Evolutionary conservation across 2,113 vertebrate genomes (phyloP), one percentile per base, ranked within the genome.

Genomic region (Planiliza haematocheilus): DNA sequence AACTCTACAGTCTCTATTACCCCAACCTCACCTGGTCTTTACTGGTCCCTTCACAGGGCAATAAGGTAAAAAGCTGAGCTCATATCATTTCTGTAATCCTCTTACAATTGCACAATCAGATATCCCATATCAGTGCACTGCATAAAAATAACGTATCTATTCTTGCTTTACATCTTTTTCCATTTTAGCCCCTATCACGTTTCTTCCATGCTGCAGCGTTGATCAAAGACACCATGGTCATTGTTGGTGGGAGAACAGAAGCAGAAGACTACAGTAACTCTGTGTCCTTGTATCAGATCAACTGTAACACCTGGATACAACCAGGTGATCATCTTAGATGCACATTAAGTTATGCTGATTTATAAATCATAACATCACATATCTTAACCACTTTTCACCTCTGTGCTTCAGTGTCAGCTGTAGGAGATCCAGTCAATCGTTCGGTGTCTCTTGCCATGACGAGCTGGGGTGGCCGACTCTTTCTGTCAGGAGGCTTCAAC

Each of bases 21-120:
- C 95, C 96, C 20, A 96, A 95, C 86, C 93, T 94, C 7, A 97
- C 95, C 71, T 97, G 96, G 96, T 97, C 96, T 60, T 88, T 97
- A 57, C 91, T 97, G 71, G 95, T 96, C 16, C 96, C 95, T 10
- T 95, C 96, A 16, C 94, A 94, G 89, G 96, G 96, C 8, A 94
- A 92, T 81, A 97, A 97, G 96, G 96, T 97, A 90, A 58, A 46
- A 60, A 10, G 1, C 8, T n/a, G n/a, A n/a, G n/a, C n/a, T n/a
- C n/a, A n/a, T n/a, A n/a, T n/a, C n/a, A n/a, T n/a, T n/a, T n/a
- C n/a, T n/a, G n/a, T n/a, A n/a, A n/a, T n/a, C n/a, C n/a, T n/a
- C n/a, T 39, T 13, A 43, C 39, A 56, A 41, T 17, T 34, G 34
- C 8, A 56, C 9, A 45, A 45, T 13, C 34, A 68, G 7, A 20